Evolutionary conservation across 2,797 vertebrate genomes (phyloP).

Genomic region (Gouania willdenowi): DNA sequence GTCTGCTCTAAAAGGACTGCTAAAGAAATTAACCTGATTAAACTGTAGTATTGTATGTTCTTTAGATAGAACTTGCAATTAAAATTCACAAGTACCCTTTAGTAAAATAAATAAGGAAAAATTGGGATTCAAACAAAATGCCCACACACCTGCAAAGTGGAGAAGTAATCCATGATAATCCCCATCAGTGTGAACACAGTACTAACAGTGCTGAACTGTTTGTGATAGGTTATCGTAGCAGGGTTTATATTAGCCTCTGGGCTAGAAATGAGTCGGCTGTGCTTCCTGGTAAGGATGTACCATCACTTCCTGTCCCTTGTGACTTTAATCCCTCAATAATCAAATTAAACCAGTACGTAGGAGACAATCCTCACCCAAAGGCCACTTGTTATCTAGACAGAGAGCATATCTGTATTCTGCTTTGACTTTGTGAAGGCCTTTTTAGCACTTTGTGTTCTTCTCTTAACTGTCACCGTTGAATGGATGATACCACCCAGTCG

Average conservation of each 20-base stretch:
- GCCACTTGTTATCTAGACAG: constrained; percentile 33
- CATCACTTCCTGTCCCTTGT: constrained; percentile 68
- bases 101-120: no score
- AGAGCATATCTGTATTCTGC: constrained; percentile 30
- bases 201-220: constrained; percentile 10
- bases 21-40: no score
- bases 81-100: no score
- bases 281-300: constrained; percentile 44
- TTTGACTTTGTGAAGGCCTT: constrained; percentile 23
- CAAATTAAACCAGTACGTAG: constrained; percentile 76
- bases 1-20: no score
- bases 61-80: no score
- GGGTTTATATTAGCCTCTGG: constrained; percentile 27
- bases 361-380: constrained; percentile 81
- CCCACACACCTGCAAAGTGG: no score
- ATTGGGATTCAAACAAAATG: no score
- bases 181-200: neutral
- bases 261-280: constrained; percentile 28
- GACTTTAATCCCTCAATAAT: constrained; percentile 76
- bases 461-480: constrained; percentile 49
- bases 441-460: constrained; percentile 63
- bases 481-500: constrained; percentile 41
- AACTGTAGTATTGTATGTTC: no score
- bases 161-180: no score
- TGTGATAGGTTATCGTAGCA: no score